Evolutionary conservation across 2,888 invertebrate genomes (phyloP).

Genomic region (Alcis repandata): DNA sequence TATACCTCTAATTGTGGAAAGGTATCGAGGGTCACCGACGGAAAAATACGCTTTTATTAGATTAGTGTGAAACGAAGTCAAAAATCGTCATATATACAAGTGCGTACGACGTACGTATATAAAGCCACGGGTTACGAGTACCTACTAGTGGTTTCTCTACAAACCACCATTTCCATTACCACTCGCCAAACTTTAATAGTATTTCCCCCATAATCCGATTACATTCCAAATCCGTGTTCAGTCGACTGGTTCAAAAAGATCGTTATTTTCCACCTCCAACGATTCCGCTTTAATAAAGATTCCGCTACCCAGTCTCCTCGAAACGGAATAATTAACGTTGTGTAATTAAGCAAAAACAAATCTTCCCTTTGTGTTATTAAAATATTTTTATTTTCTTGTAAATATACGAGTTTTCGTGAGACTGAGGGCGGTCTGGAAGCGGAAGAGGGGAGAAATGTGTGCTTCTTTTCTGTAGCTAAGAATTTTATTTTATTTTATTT

Average conservation of each 20-base stretch:
- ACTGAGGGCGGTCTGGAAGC: slow-evolving; percentile 12
- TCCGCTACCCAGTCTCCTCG: slow-evolving; percentile 22
- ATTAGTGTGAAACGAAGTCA: too few species aligned
- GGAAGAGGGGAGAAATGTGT: neutral
- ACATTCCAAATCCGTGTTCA: slow-evolving; percentile 15
- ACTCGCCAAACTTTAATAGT: slow-evolving; percentile 14
- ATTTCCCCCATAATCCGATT: slow-evolving; percentile 13
- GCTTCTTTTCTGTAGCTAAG: neutral
- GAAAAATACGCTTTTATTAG: too few species aligned
- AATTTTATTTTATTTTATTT: neutral
- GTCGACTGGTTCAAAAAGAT: neutral
- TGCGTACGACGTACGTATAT: too few species aligned
- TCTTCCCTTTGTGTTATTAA: slow-evolving; percentile 40
- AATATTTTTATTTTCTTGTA: slow-evolving; percentile 38
- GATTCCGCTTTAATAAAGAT: slow-evolving; percentile 27
- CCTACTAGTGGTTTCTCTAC: neutral
- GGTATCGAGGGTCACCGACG: too few species aligned
- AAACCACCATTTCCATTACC: neutral
- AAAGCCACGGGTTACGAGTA: neutral
- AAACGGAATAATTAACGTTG: slow-evolving; percentile 44
- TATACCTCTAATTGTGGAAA: too few species aligned
- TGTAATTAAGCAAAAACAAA: slow-evolving; percentile 45
- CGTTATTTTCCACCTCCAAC: slow-evolving; percentile 20
- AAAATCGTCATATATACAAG: neutral
- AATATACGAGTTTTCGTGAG: slow-evolving; percentile 29